Evolutionary conservation across 2,113 vertebrate species (phyloP).

Genomic region (Rhea pennata): DNA sequence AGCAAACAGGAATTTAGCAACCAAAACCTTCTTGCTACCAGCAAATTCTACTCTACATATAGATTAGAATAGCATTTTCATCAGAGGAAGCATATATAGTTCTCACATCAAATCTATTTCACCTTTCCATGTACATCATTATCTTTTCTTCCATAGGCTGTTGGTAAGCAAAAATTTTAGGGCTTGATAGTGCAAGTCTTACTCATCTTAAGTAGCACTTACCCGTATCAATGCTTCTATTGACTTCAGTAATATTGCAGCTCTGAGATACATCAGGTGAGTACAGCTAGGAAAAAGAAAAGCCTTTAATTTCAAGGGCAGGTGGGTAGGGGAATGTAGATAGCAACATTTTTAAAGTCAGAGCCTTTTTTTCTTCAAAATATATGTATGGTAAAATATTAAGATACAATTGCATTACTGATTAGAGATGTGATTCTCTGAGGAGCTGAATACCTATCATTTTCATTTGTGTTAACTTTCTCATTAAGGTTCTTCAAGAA

Average conservation of each 20-base stretch:
- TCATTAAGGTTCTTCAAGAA: background rate
- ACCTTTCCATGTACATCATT: background rate
- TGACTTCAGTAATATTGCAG: conserved; percentile 21
- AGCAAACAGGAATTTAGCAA: background rate
- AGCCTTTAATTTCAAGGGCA: conserved; percentile 51
- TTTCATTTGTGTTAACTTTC: background rate
- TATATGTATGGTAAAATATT: background rate
- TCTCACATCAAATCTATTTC: conserved; percentile 1
- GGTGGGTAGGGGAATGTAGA: background rate
- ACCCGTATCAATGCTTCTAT: background rate
- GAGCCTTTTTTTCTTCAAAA: background rate
- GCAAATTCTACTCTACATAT: background rate
- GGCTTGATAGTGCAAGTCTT: conserved; percentile 37
- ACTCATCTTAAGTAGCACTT: conserved; percentile 30
- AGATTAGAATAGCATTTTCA: conserved; percentile 22
- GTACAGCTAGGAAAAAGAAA: conserved; percentile 3
- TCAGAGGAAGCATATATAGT: background rate
- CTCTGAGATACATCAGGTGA: background rate
- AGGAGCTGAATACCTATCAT: background rate
- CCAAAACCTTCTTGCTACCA: background rate
- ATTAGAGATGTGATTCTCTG: background rate
- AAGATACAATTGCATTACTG: background rate
- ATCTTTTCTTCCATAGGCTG: background rate
- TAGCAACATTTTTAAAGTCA: background rate
- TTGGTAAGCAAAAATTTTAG: conserved; percentile 43